Evolutionary conservation across 1,140 invertebrate genomes (phyloP).

Genomic region (Laodelphax striatellus): DNA sequence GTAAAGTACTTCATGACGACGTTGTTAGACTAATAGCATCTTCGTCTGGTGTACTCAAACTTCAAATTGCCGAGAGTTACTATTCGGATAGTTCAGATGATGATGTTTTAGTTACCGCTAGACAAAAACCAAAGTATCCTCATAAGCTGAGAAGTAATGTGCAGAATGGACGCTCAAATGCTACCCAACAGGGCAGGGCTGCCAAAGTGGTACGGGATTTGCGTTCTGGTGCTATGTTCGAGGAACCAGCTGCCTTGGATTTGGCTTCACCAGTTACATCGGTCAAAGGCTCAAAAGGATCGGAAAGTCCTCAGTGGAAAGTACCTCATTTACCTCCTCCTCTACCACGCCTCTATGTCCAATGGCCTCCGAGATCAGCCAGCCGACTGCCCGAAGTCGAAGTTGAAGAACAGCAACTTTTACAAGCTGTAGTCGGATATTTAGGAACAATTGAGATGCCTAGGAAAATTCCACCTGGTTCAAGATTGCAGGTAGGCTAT

Average conservation of each 20-base stretch:
- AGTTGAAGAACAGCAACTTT: conserved; percentile 47
- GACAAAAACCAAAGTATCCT: conserved; percentile 50
- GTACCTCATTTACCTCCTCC: conserved; percentile 33
- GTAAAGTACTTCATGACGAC: conserved; percentile 80
- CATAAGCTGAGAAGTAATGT: conserved; percentile 33
- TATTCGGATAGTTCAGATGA: conserved; percentile 77
- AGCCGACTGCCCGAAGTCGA: conserved; percentile 30
- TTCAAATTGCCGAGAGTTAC: conserved; percentile 82
- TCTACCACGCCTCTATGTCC: conserved; percentile 29
- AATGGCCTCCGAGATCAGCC: conserved; percentile 11
- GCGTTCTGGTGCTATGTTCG: conserved; percentile 40
- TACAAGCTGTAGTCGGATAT: conserved; percentile 82
- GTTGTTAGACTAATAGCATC: conserved; percentile 82
- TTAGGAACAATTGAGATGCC: conserved; percentile 93
- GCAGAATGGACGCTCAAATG: conserved; percentile 24
- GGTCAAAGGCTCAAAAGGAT: not conserved
- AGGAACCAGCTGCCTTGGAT: conserved; percentile 20
- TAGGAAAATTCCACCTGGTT: conserved; percentile 63
- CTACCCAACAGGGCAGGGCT: conserved; percentile 32
- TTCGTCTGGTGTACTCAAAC: conserved; percentile 61
- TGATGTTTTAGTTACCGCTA: conserved; percentile 41
- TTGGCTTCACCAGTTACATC: conserved; percentile 10
- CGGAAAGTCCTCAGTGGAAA: conserved; percentile 29
- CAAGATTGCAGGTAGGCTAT: conserved; percentile 49
- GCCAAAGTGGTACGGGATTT: conserved; percentile 43